Percentiles rank a stretch among this genome's conserved stretches.
These are phyloP conservation scores for Drosophila emarginata DNA, from an alignment of 2,888 invertebrate species.

Conservation along the genomic window DNA sequence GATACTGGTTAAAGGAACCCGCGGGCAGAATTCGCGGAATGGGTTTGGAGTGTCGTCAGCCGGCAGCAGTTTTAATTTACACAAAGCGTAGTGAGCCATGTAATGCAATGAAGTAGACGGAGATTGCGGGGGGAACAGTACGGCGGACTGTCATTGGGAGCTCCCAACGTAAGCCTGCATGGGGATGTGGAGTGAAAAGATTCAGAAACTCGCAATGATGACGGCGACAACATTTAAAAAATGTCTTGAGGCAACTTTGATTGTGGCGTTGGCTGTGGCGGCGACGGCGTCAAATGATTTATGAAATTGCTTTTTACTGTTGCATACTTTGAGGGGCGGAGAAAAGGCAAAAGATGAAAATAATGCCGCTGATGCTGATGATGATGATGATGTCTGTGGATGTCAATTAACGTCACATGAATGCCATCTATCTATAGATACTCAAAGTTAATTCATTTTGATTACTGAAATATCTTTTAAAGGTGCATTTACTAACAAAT, in stretches of 20 bases:
- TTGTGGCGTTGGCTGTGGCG: not conserved
- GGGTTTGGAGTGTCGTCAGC: constrained; percentile 34
- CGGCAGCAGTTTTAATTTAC: constrained; percentile 76
- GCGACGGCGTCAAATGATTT: constrained; percentile 80
- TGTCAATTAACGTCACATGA: constrained; percentile 19
- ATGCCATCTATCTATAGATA: not conserved
- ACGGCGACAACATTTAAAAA: constrained; percentile 67
- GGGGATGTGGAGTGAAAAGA: not conserved
- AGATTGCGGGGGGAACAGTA: constrained; percentile 4
- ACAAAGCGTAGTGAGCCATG: constrained; percentile 76
- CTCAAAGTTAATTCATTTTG: not conserved
- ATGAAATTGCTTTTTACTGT: constrained; percentile 80
- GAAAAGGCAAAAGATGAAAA: constrained; percentile 14
- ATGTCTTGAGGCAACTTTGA: constrained; percentile 63
- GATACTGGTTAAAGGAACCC: not conserved
- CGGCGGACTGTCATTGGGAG: not conserved
- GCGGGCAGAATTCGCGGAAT: too few species aligned
- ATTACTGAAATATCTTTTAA: not conserved
- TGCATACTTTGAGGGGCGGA: constrained; percentile 43
- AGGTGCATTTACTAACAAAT: not conserved
- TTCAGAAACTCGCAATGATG: constrained; percentile 34
- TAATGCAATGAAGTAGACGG: constrained; percentile 52
- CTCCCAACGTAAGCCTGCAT: not conserved
- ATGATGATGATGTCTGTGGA: not conserved
- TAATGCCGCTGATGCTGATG: not conserved